Percentiles rank a stretch among this genome's conserved stretches.
These are phyloP conservation scores for Gymnoscopelus microlampas DNA, from an alignment of 2,797 vertebrate species.

Conservation along the genomic window DNA sequence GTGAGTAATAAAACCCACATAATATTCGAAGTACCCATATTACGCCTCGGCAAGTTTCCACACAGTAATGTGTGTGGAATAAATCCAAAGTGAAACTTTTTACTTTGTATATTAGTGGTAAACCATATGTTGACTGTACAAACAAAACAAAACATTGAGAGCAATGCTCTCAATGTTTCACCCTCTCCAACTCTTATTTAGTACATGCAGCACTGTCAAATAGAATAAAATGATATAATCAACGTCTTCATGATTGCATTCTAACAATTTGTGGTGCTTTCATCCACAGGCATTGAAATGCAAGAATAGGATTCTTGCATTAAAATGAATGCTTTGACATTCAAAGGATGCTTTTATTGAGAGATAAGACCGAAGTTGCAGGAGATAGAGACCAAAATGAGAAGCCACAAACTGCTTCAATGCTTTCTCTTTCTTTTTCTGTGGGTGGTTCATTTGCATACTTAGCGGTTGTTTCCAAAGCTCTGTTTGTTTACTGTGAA, in stretches of 20 bases:
- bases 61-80: slow-evolving; percentile 46
- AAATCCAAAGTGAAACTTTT: slow-evolving; percentile 42
- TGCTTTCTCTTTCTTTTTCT: slow-evolving; percentile 73
- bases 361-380: slow-evolving; percentile 35
- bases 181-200: too few relatives aligned
- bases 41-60: slow-evolving; percentile 55
- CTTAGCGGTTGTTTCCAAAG: slow-evolving; percentile 5
- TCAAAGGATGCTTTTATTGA: slow-evolving; percentile 23
- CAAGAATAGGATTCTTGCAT: background rate
- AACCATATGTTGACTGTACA: background rate
- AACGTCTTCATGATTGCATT: too few relatives aligned
- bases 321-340: background rate
- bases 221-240: too few relatives aligned
- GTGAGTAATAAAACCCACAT: slow-evolving; percentile 51
- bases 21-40: slow-evolving; percentile 42
- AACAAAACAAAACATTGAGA: background rate
- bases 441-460: slow-evolving; percentile 53
- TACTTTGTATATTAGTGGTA: background rate
- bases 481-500: slow-evolving; percentile 52
- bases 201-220: too few relatives aligned
- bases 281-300: too few relatives aligned
- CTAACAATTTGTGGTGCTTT: too few relatives aligned
- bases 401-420: slow-evolving; percentile 61
- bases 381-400: slow-evolving; percentile 46
- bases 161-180: too few relatives aligned